These are phyloP conservation scores for Microctonus hyperodae DNA, from an alignment of 2,888 invertebrate species.

Conservation along the genomic window DNA sequence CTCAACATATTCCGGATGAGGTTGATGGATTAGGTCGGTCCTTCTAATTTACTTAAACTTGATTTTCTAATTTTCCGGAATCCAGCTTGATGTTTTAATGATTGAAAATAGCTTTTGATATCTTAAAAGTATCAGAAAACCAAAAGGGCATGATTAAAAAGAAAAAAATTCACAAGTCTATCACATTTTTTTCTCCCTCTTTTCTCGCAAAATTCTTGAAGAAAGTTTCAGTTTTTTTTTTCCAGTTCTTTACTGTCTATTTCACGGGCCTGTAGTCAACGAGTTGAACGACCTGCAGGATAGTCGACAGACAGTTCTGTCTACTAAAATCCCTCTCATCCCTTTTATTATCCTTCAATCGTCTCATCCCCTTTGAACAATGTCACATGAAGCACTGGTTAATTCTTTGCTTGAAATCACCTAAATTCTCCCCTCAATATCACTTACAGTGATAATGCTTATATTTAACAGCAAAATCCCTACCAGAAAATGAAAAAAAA, in stretches of 20 bases:
- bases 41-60: no score
- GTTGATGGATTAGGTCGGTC: no score
- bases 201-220: no score
- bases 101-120: no score
- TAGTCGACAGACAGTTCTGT: not conserved
- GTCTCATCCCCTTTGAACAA: not conserved
- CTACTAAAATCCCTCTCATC: not conserved
- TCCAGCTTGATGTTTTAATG: no score
- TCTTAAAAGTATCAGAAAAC: no score
- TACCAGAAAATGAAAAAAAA: not conserved
- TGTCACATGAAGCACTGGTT: not conserved
- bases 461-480: not conserved
- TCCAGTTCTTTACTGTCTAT: not conserved
- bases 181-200: no score
- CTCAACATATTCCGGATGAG: no score
- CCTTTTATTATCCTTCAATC: not conserved
- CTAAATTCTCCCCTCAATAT: not conserved
- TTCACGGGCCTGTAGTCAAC: not conserved
- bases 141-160: no score
- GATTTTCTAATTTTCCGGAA: no score
- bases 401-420: not conserved
- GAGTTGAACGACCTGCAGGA: slow-evolving; percentile 1
- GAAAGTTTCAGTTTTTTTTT: not conserved
- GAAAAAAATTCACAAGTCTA: no score
- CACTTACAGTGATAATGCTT: not conserved